Conservation (phyloP, 2,113 vertebrate genomes). For the Chionis minor region DNA sequence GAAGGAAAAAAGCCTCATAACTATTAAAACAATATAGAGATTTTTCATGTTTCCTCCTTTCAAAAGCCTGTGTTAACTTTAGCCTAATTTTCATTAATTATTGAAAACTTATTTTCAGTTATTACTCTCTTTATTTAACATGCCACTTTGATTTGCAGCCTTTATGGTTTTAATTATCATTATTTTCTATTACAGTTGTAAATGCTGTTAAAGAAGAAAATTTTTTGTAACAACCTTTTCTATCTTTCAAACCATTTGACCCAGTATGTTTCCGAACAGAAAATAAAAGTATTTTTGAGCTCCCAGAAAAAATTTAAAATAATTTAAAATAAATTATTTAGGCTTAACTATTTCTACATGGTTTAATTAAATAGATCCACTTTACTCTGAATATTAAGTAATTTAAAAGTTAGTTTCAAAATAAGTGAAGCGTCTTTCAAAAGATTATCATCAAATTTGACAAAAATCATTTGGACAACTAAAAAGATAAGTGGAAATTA, state of each 20-base stretch:
- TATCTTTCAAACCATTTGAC: background rate
- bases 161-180: background rate
- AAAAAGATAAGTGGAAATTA: background rate
- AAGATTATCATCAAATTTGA: background rate
- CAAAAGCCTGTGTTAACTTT: background rate
- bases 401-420: background rate
- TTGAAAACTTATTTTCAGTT: background rate
- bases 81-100: background rate
- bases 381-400: background rate
- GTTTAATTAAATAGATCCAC: background rate
- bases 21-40: background rate
- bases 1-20: background rate
- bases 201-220: background rate
- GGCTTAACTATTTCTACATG: background rate
- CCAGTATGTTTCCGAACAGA: background rate
- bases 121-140: background rate
- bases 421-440: background rate
- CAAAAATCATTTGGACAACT: background rate
- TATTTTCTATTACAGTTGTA: background rate
- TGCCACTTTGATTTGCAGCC: background rate
- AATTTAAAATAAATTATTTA: background rate
- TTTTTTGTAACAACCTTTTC: background rate
- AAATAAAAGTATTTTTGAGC: background rate
- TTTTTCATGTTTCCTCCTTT: background rate
- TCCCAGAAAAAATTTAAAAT: background rate